Percentiles rank a stretch among this genome's conserved stretches.
Evolutionary conservation across 2,113 vertebrate genomes (phyloP).

Genomic region (Gymnogyps californianus): DNA sequence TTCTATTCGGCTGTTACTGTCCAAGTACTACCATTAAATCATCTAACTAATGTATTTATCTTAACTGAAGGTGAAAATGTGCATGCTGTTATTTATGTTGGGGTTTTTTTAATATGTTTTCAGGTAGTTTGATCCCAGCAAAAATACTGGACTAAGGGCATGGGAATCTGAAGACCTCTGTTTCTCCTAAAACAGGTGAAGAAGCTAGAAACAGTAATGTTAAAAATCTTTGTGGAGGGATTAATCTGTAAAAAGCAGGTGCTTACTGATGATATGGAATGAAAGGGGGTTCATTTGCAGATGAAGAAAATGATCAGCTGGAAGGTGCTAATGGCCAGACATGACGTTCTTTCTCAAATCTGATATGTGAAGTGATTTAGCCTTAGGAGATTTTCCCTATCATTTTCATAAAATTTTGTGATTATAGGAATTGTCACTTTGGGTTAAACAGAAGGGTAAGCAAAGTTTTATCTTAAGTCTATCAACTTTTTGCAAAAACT

Average conservation of each 20-base stretch:
- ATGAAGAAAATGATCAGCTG: not conserved
- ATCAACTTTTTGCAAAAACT: not conserved
- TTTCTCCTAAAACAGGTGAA: conserved; percentile 23
- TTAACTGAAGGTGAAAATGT: not conserved
- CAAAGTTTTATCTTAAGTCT: not conserved
- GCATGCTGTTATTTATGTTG: not conserved
- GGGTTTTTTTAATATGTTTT: not conserved
- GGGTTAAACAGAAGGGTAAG: not conserved
- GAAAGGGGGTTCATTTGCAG: not conserved
- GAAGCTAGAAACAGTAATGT: not conserved
- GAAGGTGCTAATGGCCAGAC: not conserved
- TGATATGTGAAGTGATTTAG: not conserved
- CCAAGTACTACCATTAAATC: not conserved
- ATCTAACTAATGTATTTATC: not conserved
- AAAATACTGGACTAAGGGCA: not conserved
- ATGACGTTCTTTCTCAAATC: not conserved
- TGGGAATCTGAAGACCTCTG: conserved; percentile 7
- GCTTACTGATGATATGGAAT: not conserved
- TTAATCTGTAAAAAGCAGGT: not conserved
- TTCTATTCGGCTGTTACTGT: not conserved
- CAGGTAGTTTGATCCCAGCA: not conserved
- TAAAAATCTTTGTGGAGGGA: not conserved
- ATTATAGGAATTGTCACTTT: not conserved
- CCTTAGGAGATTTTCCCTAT: not conserved
- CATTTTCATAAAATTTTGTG: not conserved